These are phyloP conservation scores for Platysternon megacephalum DNA, from an alignment of 2,113 vertebrate genomes.

Conservation along the genomic window DNA sequence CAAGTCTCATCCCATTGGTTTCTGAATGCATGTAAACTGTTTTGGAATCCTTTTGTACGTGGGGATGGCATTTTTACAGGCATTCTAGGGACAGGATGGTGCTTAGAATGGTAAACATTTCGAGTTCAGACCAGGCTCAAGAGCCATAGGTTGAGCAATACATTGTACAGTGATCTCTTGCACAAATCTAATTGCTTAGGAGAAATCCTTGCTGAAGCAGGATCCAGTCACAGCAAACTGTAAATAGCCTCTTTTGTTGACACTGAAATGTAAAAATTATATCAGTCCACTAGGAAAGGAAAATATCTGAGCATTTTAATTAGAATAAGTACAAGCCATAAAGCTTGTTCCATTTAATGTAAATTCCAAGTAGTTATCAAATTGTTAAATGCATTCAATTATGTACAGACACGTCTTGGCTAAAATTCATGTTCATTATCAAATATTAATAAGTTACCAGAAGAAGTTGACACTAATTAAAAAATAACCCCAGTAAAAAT, in stretches of 20 bases:
- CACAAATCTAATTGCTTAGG: background rate
- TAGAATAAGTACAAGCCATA: background rate
- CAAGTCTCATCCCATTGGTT: background rate
- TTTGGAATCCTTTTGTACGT: background rate
- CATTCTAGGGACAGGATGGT: background rate
- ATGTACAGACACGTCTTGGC: background rate
- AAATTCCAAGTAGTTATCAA: background rate
- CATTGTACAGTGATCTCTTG: background rate
- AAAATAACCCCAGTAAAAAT: background rate
- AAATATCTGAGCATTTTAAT: background rate
- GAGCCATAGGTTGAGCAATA: background rate
- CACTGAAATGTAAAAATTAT: background rate
- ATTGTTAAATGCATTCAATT: background rate
- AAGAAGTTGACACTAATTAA: background rate
- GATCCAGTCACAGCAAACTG: background rate
- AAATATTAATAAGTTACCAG: background rate
- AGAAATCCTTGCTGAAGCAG: background rate
- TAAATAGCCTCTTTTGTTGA: rapidly evolving
- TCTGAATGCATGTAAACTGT: background rate
- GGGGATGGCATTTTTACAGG: background rate
- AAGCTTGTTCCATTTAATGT: background rate
- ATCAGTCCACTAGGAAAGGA: background rate
- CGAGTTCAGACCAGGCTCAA: background rate
- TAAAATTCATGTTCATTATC: background rate
- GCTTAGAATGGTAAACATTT: background rate